Conservation (phyloP, 2,113 vertebrate species). For the Trinectes maculatus region DNA sequence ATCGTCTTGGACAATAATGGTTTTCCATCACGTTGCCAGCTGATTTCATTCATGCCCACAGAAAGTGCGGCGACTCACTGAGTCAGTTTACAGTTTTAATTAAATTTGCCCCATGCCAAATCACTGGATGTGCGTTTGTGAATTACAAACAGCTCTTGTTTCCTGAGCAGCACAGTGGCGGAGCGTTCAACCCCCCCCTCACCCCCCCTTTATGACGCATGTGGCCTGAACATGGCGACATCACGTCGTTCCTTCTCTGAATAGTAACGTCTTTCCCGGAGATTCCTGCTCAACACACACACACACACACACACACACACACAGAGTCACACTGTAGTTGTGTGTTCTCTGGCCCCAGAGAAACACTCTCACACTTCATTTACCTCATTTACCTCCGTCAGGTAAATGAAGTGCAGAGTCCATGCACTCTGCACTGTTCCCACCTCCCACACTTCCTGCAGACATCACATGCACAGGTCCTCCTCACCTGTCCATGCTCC, state of each 20-base stretch:
- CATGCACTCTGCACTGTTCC: no score
- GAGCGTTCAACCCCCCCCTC: conserved; percentile 10
- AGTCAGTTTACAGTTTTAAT: conserved; percentile 50
- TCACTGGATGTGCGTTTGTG: conserved; percentile 40
- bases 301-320: background rate
- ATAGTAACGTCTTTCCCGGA: background rate
- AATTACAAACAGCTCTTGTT: conserved; percentile 21
- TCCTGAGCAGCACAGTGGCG: background rate
- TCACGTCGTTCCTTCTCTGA: background rate
- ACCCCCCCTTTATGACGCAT: background rate
- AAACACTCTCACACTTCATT: conserved; percentile 35
- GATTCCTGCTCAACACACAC: background rate
- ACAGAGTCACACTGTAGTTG: no score
- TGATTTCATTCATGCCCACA: conserved; percentile 43
- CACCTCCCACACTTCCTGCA: no score
- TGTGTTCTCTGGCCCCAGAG: conserved; percentile 18
- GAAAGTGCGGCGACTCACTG: conserved; percentile 30
- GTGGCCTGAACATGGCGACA: background rate
- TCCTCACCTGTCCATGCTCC: no score
- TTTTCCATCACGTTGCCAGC: conserved; percentile 20
- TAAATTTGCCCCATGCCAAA: conserved; percentile 24
- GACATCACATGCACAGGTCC: background rate
- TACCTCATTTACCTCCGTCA: conserved; percentile 29
- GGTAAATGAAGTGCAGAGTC: no score
- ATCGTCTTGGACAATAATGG: conserved; percentile 41